Percentiles rank a stretch among this genome's conserved stretches.
Conservation (phyloP, 2,797 vertebrate species). For the Pelodytes ibericus region DNA sequence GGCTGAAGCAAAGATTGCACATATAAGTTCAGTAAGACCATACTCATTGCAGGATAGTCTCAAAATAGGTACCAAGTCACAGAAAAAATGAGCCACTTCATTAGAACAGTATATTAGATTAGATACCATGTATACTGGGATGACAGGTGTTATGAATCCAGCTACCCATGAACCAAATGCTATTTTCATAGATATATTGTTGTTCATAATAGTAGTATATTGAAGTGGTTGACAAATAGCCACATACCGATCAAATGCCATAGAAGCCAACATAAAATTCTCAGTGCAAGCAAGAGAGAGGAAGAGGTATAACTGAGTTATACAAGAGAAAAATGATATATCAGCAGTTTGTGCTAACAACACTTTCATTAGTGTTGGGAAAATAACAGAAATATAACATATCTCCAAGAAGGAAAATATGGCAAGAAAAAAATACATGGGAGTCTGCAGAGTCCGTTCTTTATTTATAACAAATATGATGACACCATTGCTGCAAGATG, state of each 20-base stretch:
- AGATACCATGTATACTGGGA: conserved; percentile 65
- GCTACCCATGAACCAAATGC: conserved; percentile 61
- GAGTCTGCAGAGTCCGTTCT: conserved; percentile 60
- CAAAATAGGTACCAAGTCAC: conserved; percentile 58
- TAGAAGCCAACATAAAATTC: conserved; percentile 65
- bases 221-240: conserved; percentile 65
- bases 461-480: conserved; percentile 59
- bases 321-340: conserved; percentile 25
- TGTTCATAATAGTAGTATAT: conserved; percentile 61
- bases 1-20: conserved; percentile 63
- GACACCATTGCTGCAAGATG: conserved; percentile 65
- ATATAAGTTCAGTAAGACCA: conserved; percentile 63
- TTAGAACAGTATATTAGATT: conserved; percentile 51
- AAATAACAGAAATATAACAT: conserved; percentile 62
- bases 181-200: conserved; percentile 57
- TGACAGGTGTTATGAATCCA: conserved; percentile 67
- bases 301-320: conserved; percentile 42
- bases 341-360: conserved; percentile 44
- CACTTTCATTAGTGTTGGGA: conserved; percentile 60
- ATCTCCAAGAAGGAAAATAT: conserved; percentile 69
- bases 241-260: conserved; percentile 66
- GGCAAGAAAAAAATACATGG: conserved; percentile 70
- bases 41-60: conserved; percentile 68
- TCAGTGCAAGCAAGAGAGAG: conserved; percentile 65
- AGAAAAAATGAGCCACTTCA: conserved; percentile 39